A percentile compares a stretch with the other conserved stretches of the same genome.
phyloP scores from a whole-genome alignment of 1,140 invertebrate genomes.

The Lepidurus packardi region DNA sequence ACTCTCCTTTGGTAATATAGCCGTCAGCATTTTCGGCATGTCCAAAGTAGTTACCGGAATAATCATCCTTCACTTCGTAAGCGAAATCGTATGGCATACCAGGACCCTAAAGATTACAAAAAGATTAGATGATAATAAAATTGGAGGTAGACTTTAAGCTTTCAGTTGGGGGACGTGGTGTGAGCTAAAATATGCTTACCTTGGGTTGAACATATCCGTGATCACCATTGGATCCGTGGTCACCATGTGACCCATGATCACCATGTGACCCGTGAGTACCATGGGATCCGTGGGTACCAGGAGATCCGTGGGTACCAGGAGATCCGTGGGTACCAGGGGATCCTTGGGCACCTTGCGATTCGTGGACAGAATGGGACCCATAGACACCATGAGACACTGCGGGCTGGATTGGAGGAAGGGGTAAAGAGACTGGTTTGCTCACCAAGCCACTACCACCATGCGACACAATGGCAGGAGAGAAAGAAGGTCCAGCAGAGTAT shows the following conservation, averaged over 20 bases:
- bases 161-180: too few species aligned
- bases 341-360: too few species aligned
- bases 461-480: not conserved
- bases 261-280: not conserved
- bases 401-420: not conserved
- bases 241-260: not conserved
- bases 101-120: not conserved
- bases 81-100: slow-evolving; percentile 26
- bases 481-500: not conserved
- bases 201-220: not conserved
- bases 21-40: slow-evolving; percentile 25
- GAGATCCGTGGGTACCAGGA: too few species aligned
- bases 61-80: slow-evolving; percentile 29
- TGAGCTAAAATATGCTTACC: not conserved
- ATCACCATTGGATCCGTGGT: not conserved
- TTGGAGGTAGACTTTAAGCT: too few species aligned
- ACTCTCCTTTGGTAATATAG: slow-evolving; percentile 3
- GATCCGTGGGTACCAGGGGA: too few species aligned
- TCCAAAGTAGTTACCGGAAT: slow-evolving; percentile 18
- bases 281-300: too few species aligned
- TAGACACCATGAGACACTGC: not conserved
- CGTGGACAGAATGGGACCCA: too few species aligned
- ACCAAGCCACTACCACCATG: not conserved
- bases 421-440: not conserved
- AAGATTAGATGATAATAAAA: too few species aligned